These are phyloP conservation scores for Potamilus streckersoni DNA, from an alignment of 1,140 invertebrate species.

Conservation along the genomic window DNA sequence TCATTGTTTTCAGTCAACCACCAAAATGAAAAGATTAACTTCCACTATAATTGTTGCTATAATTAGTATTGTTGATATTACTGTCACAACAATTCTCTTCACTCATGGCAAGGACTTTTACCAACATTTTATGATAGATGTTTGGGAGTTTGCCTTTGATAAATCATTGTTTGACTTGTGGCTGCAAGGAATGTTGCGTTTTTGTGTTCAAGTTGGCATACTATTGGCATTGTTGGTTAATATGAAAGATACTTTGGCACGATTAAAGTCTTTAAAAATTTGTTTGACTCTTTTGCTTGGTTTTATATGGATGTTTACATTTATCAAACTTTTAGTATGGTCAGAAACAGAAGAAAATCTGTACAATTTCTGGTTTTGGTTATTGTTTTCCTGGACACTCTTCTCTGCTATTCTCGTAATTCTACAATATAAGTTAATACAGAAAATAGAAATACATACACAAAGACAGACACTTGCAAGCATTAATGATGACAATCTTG, in stretches of 20 bases:
- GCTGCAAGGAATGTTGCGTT: constrained; percentile 10
- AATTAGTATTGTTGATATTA: constrained; percentile 13
- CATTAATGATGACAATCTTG: no score
- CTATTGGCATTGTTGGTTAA: constrained; percentile 10
- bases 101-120: constrained; percentile 23
- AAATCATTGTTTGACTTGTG: constrained; percentile 31
- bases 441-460: no score
- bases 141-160: constrained; percentile 11
- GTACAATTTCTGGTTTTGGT: constrained; percentile 26
- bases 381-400: constrained; percentile 18
- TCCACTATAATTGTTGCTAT: no score
- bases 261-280: constrained; percentile 5
- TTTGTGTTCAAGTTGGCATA: constrained; percentile 19
- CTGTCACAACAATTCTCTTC: constrained; percentile 24
- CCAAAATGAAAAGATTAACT: no score
- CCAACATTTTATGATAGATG: constrained; percentile 4
- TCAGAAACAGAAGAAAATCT: constrained; percentile 15
- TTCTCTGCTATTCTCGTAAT: constrained; percentile 4
- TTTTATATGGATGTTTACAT: constrained; percentile 15
- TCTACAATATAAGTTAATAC: constrained; percentile 8
- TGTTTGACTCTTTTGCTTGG: background rate
- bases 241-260: background rate
- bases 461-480: no score
- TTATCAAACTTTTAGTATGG: constrained; percentile 24
- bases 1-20: no score